Evolutionary conservation across 2,797 vertebrate genomes (phyloP).

Genomic region (Merluccius polli): DNA sequence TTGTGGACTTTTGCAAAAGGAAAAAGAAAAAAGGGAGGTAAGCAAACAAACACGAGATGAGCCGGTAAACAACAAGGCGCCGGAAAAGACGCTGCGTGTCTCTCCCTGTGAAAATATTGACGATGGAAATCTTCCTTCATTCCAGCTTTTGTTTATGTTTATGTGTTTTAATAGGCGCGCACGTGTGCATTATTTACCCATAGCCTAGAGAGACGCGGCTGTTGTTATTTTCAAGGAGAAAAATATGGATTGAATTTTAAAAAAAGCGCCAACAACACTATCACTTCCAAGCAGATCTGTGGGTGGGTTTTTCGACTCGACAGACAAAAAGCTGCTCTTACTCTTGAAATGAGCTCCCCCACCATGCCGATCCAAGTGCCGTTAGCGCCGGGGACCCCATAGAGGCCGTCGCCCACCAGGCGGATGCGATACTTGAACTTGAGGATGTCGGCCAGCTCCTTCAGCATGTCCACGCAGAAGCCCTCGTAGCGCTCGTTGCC

Average conservation of each 20-base stretch:
- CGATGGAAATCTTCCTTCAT: background rate
- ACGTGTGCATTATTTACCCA: background rate
- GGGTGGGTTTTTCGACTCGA: background rate
- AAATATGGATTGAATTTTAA: background rate
- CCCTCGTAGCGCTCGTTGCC: slow-evolving; percentile 95
- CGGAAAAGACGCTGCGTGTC: background rate
- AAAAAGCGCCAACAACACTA: background rate
- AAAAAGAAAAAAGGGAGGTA: background rate
- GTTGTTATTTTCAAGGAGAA: background rate
- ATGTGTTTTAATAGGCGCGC: background rate
- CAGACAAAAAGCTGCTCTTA: slow-evolving; percentile 57
- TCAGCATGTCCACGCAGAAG: slow-evolving; percentile 97
- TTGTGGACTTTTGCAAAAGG: background rate
- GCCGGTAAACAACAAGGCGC: background rate
- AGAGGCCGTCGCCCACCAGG: slow-evolving; percentile 89
- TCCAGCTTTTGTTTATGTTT: background rate
- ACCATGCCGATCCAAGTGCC: slow-evolving; percentile 98
- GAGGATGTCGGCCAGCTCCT: slow-evolving; percentile 90
- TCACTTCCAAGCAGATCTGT: background rate
- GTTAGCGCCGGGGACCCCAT: slow-evolving; percentile 89
- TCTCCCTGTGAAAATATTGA: background rate
- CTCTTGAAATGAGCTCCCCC: slow-evolving; percentile 95
- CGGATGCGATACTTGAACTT: slow-evolving; percentile 96
- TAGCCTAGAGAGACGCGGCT: background rate
- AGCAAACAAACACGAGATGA: background rate